Evolutionary conservation across 1,140 invertebrate species (phyloP).

Genomic region (Trichonephila inaurata): DNA sequence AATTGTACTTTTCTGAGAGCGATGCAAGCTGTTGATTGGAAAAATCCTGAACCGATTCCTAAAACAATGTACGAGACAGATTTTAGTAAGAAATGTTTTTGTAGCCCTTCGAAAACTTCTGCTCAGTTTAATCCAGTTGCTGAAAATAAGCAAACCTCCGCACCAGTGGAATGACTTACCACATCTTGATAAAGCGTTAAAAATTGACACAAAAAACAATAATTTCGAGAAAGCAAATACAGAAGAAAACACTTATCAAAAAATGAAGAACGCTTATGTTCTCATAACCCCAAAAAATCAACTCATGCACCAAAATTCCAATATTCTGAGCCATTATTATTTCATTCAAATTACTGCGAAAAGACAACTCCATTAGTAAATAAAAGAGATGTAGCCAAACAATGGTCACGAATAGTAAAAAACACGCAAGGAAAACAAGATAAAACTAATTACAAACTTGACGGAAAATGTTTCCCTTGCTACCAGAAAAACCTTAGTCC

Average conservation of each 20-base stretch:
- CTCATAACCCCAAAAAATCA: background rate
- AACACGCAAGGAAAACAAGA: background rate
- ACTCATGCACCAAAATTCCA: background rate
- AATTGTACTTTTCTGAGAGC: background rate
- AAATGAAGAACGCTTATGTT: background rate
- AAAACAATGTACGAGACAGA: background rate
- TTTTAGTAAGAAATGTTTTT: background rate
- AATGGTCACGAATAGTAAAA: background rate
- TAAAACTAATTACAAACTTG: background rate
- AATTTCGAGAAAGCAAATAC: background rate
- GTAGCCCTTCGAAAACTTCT: background rate
- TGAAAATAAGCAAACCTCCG: background rate
- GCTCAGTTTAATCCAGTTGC: background rate
- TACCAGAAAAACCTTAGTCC: background rate
- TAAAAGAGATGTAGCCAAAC: background rate
- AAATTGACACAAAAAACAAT: background rate
- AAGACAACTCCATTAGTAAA: background rate
- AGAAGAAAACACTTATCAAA: background rate
- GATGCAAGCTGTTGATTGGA: conserved; percentile 12
- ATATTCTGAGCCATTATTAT: background rate
- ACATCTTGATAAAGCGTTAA: background rate
- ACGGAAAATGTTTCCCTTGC: background rate
- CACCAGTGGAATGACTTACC: background rate
- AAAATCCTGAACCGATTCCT: background rate
- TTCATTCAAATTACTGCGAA: background rate